Base-by-base conservation (phyloP, 2,888 invertebrate species). In the Drosophila peninsularis region DNA sequence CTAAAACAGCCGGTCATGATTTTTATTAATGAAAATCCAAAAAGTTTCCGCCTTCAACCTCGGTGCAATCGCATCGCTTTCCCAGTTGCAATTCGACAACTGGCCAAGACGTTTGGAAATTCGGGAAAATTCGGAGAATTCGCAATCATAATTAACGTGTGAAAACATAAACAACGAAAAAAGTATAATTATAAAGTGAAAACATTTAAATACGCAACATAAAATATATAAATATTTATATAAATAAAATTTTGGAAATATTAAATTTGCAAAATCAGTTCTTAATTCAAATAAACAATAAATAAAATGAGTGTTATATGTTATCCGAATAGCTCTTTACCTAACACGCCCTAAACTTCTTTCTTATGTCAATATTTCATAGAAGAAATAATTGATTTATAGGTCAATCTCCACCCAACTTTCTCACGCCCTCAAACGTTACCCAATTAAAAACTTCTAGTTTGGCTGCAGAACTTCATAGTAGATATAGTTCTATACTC, bases 71-170 rank as follows among this genome's bases (percentile, higher is more conserved):
- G 74, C 62, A 57, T 41, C 56, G 71, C 56, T 71, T 69, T 69
- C 62, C 62, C 87, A 91, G 91, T 91, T 91, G 90, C 90, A 90
- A 80, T 74, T 84, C 80, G 78, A 84, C 90, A 78, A 89, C 80
- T 86, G 80, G 79, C 75, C 79, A 80, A 82, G 85, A 81, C 89
- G 80, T 89, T 90, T 82, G 79, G 52, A 80, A 86, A 76, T 61
- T 76, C 82, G 83, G 84, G 5, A 50, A 73, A 78, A 82, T 60
- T 34, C 41, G 49, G 55, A 69, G 75, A 81, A 52, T 37, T 52
- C 24, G 36, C 6, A 54, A 54, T 11, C 53, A 58, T 45, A 30
- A 61, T 65, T 34, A 56, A 34, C 45, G 17, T 36, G 67, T 60
- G 52, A 32, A 56, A 57, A 50, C 34, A 64, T 19, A 75, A 34